phyloP scores from a whole-genome alignment of 1,140 invertebrate genomes.

The Drosophila watanabei region DNA sequence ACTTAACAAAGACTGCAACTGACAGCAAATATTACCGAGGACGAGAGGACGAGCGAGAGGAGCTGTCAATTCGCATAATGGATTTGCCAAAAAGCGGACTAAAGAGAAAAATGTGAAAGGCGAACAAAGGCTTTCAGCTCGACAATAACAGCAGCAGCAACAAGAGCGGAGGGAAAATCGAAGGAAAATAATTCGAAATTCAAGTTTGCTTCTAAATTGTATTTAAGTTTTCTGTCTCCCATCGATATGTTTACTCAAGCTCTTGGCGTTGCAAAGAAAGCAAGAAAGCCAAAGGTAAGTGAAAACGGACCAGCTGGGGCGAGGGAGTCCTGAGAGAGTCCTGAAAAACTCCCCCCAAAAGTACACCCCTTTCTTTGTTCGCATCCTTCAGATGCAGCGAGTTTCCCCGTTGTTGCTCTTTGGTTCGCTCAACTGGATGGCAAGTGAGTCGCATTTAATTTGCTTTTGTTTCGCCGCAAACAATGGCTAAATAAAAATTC shows the following conservation, averaged over 20 bases:
- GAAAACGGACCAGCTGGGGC: background rate
- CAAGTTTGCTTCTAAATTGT: slow-evolving; percentile 61
- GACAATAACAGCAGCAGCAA: slow-evolving; percentile 40
- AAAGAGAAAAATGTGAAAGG: slow-evolving; percentile 69
- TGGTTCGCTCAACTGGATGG: slow-evolving; percentile 76
- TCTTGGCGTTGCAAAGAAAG: slow-evolving; percentile 15
- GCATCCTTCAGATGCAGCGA: slow-evolving; percentile 45
- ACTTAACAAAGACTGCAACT: slow-evolving; percentile 79
- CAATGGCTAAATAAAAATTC: slow-evolving; percentile 62
- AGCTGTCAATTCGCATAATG: slow-evolving; percentile 85
- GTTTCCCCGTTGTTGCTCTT: slow-evolving; percentile 46
- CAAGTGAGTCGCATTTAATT: slow-evolving; percentile 85
- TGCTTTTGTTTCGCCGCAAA: slow-evolving; percentile 73
- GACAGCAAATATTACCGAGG: slow-evolving; percentile 80
- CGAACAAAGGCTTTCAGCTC: slow-evolving; percentile 64
- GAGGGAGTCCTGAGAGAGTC: background rate
- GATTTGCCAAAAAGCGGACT: slow-evolving; percentile 78
- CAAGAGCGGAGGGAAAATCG: slow-evolving; percentile 32
- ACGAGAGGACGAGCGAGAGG: slow-evolving; percentile 30
- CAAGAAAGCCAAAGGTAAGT: slow-evolving; percentile 22
- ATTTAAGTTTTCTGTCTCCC: slow-evolving; percentile 49
- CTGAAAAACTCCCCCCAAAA: slow-evolving; percentile 18
- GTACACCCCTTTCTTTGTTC: slow-evolving; percentile 32
- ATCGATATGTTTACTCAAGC: slow-evolving; percentile 58
- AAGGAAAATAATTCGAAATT: slow-evolving; percentile 65